These are phyloP conservation scores for Apotomis capreana DNA, from an alignment of 2,888 invertebrate species.

Conservation along the genomic window DNA sequence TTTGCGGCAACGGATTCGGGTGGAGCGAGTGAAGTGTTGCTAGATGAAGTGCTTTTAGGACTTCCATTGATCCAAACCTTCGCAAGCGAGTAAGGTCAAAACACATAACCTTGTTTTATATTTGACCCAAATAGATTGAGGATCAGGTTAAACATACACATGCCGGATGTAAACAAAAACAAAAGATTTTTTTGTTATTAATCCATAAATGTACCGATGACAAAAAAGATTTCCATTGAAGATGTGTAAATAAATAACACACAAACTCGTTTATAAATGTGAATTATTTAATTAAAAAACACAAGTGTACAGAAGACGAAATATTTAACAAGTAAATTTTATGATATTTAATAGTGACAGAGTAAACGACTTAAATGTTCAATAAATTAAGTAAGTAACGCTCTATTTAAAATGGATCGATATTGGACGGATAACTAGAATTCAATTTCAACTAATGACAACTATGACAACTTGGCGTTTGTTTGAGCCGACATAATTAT, in stretches of 20 bases:
- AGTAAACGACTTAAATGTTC: background rate
- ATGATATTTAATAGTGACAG: background rate
- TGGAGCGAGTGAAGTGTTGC: no score
- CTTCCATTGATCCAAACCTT: no score
- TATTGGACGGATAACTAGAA: conserved; percentile 32
- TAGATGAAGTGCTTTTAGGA: no score
- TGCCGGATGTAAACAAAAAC: no score
- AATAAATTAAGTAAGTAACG: background rate
- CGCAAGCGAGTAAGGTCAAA: no score
- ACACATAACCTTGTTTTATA: no score
- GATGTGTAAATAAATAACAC: conserved; percentile 7
- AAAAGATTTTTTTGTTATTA: no score
- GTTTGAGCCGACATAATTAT: conserved; percentile 15
- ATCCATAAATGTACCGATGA: no score
- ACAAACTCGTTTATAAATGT: conserved; percentile 4
- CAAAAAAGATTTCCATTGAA: no score
- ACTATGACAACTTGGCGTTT: conserved; percentile 7
- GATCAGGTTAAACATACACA: no score
- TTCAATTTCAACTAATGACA: conserved; percentile 4
- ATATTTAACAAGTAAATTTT: conserved; percentile 15
- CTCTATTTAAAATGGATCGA: conserved; percentile 21
- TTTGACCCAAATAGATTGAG: no score
- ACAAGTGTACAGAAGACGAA: conserved; percentile 28
- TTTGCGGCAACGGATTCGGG: no score
- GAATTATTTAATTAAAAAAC: conserved; percentile 21